phyloP scores from a whole-genome alignment of 1,140 invertebrate genomes.

The Semibalanus balanoides region DNA sequence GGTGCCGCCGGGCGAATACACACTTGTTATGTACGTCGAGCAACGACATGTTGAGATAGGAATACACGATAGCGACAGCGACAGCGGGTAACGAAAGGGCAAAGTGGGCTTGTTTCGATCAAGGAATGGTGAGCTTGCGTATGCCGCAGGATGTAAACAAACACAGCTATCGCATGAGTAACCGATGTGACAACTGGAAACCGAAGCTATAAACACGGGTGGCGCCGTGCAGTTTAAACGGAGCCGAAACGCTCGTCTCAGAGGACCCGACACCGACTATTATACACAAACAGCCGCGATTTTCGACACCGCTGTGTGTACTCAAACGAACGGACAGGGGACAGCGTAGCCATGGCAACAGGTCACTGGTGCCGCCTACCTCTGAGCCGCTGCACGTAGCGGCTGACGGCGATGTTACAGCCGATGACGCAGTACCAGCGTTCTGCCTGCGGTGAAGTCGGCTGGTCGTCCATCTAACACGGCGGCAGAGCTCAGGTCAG shows the following conservation, averaged over 20 bases:
- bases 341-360: neutral
- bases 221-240: neutral
- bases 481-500: neutral
- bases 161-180: neutral
- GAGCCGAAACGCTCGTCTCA: too few species aligned
- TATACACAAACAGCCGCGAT: neutral
- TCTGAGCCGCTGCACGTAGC: neutral
- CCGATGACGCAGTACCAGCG: slow-evolving; percentile 1
- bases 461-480: neutral
- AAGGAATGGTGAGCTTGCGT: too few species aligned
- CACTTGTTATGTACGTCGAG: too few species aligned
- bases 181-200: neutral
- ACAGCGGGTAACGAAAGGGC: too few species aligned
- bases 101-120: too few species aligned
- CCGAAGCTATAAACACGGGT: neutral
- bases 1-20: too few species aligned
- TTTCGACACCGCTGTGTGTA: neutral
- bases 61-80: too few species aligned
- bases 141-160: too few species aligned
- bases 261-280: too few species aligned
- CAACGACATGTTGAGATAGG: too few species aligned
- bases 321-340: neutral
- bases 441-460: neutral
- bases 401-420: neutral
- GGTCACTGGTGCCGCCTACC: neutral